Conservation (phyloP, 23 tunicate genomes). For the Trididemnum nubilum region DNA sequence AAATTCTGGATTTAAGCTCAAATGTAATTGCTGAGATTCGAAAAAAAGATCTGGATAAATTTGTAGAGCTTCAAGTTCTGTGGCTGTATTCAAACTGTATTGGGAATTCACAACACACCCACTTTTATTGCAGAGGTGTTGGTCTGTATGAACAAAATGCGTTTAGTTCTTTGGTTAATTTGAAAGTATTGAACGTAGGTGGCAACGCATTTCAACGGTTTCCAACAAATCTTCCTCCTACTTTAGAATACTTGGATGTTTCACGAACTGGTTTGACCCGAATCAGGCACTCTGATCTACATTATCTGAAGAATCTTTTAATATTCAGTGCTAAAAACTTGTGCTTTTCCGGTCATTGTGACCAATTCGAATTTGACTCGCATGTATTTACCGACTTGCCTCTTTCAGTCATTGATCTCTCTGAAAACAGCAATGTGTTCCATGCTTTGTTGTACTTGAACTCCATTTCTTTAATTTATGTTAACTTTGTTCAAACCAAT, state of each 20-base stretch:
- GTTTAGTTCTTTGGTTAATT: not conserved
- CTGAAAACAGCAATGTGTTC: not conserved
- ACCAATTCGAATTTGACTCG: not conserved
- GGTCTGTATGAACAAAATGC: not conserved
- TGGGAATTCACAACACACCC: not conserved
- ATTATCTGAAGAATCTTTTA: not conserved
- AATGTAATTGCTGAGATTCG: not conserved
- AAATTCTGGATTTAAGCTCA: not conserved
- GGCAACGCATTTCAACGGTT: not conserved
- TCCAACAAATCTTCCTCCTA: not conserved
- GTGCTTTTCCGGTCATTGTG: not conserved
- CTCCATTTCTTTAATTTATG: not conserved
- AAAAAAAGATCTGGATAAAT: not conserved
- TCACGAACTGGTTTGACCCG: not conserved
- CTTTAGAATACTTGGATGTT: slow-evolving; percentile 8
- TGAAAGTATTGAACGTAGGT: not conserved
- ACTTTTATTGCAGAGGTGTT: not conserved
- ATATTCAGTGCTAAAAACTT: not conserved
- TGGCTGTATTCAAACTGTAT: not conserved
- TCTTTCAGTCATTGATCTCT: not conserved
- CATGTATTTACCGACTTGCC: not conserved
- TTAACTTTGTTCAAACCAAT: not conserved
- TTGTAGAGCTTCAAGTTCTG: not conserved
- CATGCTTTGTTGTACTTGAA: not conserved
- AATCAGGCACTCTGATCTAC: not conserved